Percentiles rank a stretch among this genome's conserved stretches.
These are phyloP conservation scores for Pseudomyrmex gracilis DNA, from an alignment of 1,140 invertebrate genomes.

Conservation along the genomic window DNA sequence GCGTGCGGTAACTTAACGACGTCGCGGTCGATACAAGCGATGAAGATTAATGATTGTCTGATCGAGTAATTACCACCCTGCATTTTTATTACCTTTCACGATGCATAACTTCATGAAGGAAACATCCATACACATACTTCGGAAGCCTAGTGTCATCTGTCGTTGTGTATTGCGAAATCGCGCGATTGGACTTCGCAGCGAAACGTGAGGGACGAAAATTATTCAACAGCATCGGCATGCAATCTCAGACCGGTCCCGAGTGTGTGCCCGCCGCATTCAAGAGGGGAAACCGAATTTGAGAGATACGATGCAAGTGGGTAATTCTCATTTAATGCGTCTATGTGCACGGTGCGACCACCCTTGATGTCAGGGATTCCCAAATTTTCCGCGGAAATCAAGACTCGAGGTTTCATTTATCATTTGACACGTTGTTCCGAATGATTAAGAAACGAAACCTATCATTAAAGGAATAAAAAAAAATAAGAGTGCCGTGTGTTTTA, in stretches of 20 bases:
- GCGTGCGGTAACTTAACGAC: slow-evolving; percentile 43
- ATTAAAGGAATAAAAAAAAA: too few relatives aligned
- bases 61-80: slow-evolving; percentile 45
- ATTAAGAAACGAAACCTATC: not conserved
- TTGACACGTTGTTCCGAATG: not conserved
- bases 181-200: not conserved
- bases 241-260: slow-evolving; percentile 48
- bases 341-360: not conserved
- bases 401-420: not conserved
- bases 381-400: not conserved
- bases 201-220: slow-evolving; percentile 23
- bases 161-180: not conserved
- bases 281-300: not conserved
- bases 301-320: slow-evolving; percentile 17
- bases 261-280: slow-evolving; percentile 16
- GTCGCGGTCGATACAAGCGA: slow-evolving; percentile 47
- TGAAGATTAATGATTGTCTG: slow-evolving; percentile 66
- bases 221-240: slow-evolving; percentile 41
- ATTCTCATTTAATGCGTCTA: slow-evolving; percentile 52
- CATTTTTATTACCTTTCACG: slow-evolving; percentile 52
- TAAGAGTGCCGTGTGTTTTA: too few relatives aligned
- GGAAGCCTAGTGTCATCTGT: too few relatives aligned
- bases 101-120: slow-evolving; percentile 31
- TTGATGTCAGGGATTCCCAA: slow-evolving; percentile 13
- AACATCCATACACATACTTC: not conserved